Conservation (phyloP, 2,888 invertebrate species). For the Spilarctia lutea region DNA sequence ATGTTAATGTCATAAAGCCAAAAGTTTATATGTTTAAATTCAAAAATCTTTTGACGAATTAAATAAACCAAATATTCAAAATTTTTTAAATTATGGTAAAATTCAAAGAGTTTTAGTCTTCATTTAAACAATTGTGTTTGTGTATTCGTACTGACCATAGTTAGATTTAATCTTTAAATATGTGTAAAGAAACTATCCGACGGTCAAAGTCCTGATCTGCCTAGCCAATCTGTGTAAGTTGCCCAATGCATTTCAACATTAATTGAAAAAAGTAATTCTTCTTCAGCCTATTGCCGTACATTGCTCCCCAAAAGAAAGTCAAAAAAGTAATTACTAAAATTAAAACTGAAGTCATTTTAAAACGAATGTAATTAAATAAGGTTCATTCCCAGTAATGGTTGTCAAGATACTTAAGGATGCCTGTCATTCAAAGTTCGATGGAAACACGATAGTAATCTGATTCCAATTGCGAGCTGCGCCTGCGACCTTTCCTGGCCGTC, state of each 20-base stretch:
- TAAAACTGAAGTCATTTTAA: constrained; percentile 16
- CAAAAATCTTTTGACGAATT: no score
- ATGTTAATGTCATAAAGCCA: neutral
- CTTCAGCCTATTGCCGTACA: no score
- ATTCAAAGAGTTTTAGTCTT: no score
- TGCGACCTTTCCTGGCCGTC: constrained; percentile 39
- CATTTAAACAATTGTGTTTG: neutral
- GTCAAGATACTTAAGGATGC: constrained; percentile 50
- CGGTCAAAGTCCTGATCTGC: neutral
- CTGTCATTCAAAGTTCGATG: constrained; percentile 60
- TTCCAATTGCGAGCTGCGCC: constrained; percentile 35
- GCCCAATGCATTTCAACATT: neutral
- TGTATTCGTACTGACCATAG: neutral
- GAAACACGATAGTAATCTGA: constrained; percentile 64
- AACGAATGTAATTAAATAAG: constrained; percentile 36
- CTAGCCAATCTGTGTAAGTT: neutral
- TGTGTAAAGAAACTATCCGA: neutral
- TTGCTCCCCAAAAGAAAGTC: no score
- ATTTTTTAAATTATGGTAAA: no score
- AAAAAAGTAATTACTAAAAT: neutral
- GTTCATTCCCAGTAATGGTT: constrained; percentile 35
- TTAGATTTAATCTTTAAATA: neutral
- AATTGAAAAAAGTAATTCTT: no score
- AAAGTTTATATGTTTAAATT: no score
- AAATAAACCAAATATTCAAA: no score